phyloP scores from a whole-genome alignment of 2,888 invertebrate genomes.

The Thumatha senex region DNA sequence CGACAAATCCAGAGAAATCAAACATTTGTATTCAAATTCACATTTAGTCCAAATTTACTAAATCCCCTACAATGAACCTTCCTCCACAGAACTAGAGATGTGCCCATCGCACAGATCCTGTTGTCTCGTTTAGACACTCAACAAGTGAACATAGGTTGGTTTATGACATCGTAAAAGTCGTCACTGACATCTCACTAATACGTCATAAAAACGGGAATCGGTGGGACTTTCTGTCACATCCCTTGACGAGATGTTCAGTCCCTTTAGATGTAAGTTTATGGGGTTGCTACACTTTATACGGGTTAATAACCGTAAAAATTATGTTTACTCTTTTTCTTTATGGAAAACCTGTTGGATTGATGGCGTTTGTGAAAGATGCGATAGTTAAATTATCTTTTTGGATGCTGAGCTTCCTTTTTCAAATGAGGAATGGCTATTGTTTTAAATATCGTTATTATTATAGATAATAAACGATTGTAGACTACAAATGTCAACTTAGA shows the following conservation, averaged over 20 bases:
- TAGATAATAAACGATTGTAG: too few species aligned
- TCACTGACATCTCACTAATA: conserved; percentile 74
- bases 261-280: conserved; percentile 46
- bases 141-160: conserved; percentile 76
- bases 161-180: conserved; percentile 70
- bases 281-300: conserved; percentile 45
- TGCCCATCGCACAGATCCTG: conserved; percentile 10
- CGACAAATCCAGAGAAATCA: conserved; percentile 24
- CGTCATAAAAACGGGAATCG: conserved; percentile 66
- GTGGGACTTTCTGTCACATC: conserved; percentile 34
- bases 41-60: conserved; percentile 3
- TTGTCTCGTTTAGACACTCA: conserved; percentile 44
- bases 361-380: conserved; percentile 15
- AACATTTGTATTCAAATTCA: conserved; percentile 44
- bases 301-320: conserved; percentile 56
- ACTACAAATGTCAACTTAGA: too few species aligned
- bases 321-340: conserved; percentile 35
- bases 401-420: background rate
- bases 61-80: conserved; percentile 17
- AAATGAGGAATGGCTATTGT: background rate
- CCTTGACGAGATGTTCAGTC: conserved; percentile 47
- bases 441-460: background rate
- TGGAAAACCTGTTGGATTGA: conserved; percentile 38
- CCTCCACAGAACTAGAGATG: conserved; percentile 12
- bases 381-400: conserved; percentile 28